Conservation (phyloP, 1,140 invertebrate species). For the Cotesia typhae region DNA sequence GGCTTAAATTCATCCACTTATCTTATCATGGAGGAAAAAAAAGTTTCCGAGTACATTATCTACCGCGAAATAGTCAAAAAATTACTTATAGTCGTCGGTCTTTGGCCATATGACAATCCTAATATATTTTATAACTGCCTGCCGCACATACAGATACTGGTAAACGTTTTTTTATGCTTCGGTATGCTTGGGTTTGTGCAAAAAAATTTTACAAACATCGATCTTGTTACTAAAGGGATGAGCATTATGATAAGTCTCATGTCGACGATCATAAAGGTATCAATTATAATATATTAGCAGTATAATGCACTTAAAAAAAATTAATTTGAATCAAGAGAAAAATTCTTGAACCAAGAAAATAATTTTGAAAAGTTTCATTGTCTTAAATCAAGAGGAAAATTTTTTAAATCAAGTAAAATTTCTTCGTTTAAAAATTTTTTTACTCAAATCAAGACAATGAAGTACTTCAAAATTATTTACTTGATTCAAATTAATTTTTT, state of each 20-base stretch:
- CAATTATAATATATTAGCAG: background rate
- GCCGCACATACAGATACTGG: slow-evolving; percentile 3
- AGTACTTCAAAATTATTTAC: too few relatives aligned
- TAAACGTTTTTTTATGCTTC: slow-evolving; percentile 1
- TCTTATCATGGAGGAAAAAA: slow-evolving; percentile 27
- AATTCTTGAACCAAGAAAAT: too few relatives aligned
- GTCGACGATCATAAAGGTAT: slow-evolving; percentile 28
- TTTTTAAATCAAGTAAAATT: too few relatives aligned
- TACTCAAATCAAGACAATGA: too few relatives aligned
- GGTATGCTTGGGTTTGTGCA: slow-evolving; percentile 36
- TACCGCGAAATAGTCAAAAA: slow-evolving; percentile 30
- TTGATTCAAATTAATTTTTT: too few relatives aligned
- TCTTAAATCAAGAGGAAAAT: too few relatives aligned
- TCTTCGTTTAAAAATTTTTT: too few relatives aligned
- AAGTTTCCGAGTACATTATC: slow-evolving; percentile 28
- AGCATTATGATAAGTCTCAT: slow-evolving; percentile 31
- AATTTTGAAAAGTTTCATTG: too few relatives aligned
- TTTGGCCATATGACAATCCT: slow-evolving; percentile 27
- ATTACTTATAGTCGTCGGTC: slow-evolving; percentile 28
- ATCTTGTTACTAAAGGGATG: slow-evolving; percentile 40
- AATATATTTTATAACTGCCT: slow-evolving; percentile 16
- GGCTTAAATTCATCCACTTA: background rate
- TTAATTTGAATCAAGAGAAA: too few relatives aligned
- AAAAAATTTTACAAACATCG: slow-evolving; percentile 36
- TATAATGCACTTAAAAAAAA: too few relatives aligned